A percentile compares a stretch with the other conserved stretches of the same genome.
Evolutionary conservation across 2,888 invertebrate species (phyloP).

Genomic region (Craniophora ligustri): DNA sequence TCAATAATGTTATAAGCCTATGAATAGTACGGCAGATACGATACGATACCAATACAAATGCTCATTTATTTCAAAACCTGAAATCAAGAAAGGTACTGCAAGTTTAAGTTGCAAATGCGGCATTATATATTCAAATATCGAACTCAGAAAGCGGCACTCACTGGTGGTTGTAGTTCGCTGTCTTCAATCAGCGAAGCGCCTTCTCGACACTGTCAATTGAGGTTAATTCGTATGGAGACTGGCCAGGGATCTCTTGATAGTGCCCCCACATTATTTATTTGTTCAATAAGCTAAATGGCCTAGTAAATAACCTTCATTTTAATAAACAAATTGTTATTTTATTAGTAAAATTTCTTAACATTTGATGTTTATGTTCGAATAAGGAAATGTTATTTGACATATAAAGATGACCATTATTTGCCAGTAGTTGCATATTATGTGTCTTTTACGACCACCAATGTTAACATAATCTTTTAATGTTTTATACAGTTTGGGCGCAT

Average conservation of each 20-base stretch:
- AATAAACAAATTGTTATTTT: conserved; percentile 64
- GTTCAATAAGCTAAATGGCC: conserved; percentile 83
- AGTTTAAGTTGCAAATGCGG: conserved; percentile 46
- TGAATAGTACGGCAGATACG: conserved; percentile 25
- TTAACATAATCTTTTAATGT: conserved; percentile 71
- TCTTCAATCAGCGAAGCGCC: conserved; percentile 87
- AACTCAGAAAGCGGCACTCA: conserved; percentile 69
- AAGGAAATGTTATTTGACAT: conserved; percentile 32
- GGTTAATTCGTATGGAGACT: conserved; percentile 87
- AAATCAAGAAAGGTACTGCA: conserved; percentile 2
- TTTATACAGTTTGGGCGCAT: conserved; percentile 65
- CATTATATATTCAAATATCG: conserved; percentile 69
- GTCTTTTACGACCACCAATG: conserved; percentile 65
- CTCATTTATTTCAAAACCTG: conserved; percentile 12
- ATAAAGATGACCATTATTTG: conserved; percentile 32
- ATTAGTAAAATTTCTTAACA: conserved; percentile 50
- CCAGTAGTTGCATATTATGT: conserved; percentile 47
- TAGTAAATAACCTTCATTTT: conserved; percentile 68
- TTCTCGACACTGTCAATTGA: conserved; percentile 86
- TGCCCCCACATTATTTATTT: conserved; percentile 84
- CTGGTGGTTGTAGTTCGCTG: conserved; percentile 73
- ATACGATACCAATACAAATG: conserved; percentile 8
- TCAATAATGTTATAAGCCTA: conserved; percentile 43
- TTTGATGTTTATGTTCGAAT: conserved; percentile 18
- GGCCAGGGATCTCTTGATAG: conserved; percentile 81